Percentiles rank a stretch among this genome's conserved stretches.
Conservation (phyloP, 1,140 invertebrate genomes). For the Dysdera silvatica region DNA sequence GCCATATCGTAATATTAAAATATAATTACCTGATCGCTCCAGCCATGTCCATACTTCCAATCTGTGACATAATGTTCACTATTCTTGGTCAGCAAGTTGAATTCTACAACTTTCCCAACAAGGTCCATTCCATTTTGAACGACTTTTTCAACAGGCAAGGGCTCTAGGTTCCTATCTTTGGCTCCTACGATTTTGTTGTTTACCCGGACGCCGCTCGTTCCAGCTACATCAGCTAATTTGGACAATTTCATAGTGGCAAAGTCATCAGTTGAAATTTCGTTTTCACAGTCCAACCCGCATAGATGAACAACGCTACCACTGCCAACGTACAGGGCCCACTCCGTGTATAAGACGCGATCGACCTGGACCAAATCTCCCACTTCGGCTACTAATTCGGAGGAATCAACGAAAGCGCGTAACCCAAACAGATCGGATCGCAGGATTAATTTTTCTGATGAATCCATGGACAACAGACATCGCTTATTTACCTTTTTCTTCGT, state of each 20-base stretch:
- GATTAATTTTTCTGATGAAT: constrained; percentile 11
- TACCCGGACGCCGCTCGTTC: constrained; percentile 35
- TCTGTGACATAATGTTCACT: constrained; percentile 40
- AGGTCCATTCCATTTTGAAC: constrained; percentile 28
- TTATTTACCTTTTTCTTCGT: no score
- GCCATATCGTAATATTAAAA: no score
- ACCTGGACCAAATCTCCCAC: constrained; percentile 40
- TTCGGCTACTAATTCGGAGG: constrained; percentile 19
- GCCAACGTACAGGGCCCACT: constrained; percentile 41
- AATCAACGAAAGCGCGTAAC: constrained; percentile 22
- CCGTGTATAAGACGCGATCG: constrained; percentile 36
- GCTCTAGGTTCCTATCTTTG: constrained; percentile 33
- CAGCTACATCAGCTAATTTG: constrained; percentile 32
- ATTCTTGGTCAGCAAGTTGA: constrained; percentile 38
- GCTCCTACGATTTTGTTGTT: constrained; percentile 39
- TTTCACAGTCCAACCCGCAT: constrained; percentile 30
- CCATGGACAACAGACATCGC: no score
- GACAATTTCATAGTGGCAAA: constrained; percentile 31
- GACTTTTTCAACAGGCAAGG: constrained; percentile 34
- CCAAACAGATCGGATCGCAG: constrained; percentile 25
- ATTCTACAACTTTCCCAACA: constrained; percentile 34
- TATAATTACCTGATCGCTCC: constrained; percentile 42
- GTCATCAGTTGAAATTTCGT: constrained; percentile 29
- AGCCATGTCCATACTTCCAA: constrained; percentile 38
- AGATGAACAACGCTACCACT: constrained; percentile 37